Base-by-base conservation (phyloP, 2,888 invertebrate genomes). In the Pinctada fucata region DNA sequence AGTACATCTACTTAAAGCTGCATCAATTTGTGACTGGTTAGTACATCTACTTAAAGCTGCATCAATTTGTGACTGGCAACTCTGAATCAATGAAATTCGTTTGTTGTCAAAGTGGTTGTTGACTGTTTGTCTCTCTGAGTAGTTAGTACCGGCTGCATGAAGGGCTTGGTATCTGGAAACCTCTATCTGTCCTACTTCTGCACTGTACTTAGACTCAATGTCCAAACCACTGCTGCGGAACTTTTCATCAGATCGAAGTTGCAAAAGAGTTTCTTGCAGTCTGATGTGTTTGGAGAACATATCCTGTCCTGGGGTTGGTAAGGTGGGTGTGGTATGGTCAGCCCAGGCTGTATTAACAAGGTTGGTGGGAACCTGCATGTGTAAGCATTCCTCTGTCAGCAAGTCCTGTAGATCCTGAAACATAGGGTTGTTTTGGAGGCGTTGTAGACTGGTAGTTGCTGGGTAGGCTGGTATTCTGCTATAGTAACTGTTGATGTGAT, bases 331-430 rank as follows among this genome's bases (percentile, higher is more conserved):
- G 58, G 58, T 10, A 13, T 6, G 58, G 58, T 58, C 58, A 58
- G 8, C 13, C 58, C 76, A 86, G 74, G 84, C 82, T 52, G 85
- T 84, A 48, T 87, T 87, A 68, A 89, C 85, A 3, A 89, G 83
- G 71, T 85, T 88, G 0, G 87, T 85, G 2, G 88, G 88, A 8
- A 87, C 88, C 77, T 86, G 84, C 81, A 86, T 84, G 80, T 86
- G 84, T 47, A 81, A 72, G 75, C 86, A 88, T 81, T 88, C 88
- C 69, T 87, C 85, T 48, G 83, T 77, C 0, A 87, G 84, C 0
- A 86, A 70, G 48, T 81, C 80, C 74, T 87, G 85, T n/a, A 88
- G 78, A 49, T 88, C 88, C n/a, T 81, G 71, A 76, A 88, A 87
- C 84, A 88, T 85, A 16, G 88, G 87, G 76, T 88, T 87, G 64